These are phyloP conservation scores for Sphaerophoria rueppellii DNA, from an alignment of 2,888 invertebrate genomes.

Conservation along the genomic window DNA sequence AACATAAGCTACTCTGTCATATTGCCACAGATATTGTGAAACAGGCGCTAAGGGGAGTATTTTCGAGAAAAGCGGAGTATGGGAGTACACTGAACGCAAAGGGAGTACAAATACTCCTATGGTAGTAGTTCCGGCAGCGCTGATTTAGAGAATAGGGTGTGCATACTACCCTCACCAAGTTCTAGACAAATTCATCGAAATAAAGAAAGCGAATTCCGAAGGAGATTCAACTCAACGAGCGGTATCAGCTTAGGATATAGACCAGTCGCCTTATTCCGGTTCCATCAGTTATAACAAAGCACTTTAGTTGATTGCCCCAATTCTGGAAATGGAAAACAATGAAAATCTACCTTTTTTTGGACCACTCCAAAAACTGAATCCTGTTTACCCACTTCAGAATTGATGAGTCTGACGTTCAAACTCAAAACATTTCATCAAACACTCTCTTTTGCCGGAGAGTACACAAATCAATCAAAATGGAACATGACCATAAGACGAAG, in stretches of 20 bases:
- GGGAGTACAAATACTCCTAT: too few species aligned
- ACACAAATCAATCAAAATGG: constrained; percentile 32
- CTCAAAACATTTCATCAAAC: constrained; percentile 23
- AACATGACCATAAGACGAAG: background rate
- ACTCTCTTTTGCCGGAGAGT: background rate
- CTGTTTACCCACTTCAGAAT: constrained; percentile 20
- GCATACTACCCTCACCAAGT: too few species aligned
- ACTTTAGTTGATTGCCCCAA: background rate
- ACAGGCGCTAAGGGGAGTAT: too few species aligned
- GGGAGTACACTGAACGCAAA: too few species aligned
- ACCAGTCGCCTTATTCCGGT: background rate
- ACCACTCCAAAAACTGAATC: constrained; percentile 1
- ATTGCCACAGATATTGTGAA: too few species aligned
- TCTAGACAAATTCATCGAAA: too few species aligned
- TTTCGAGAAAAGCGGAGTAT: too few species aligned
- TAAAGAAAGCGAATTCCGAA: too few species aligned
- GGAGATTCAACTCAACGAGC: background rate
- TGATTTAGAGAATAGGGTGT: too few species aligned
- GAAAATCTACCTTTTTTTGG: background rate
- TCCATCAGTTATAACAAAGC: background rate
- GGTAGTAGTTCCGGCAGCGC: too few species aligned
- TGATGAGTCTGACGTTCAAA: constrained; percentile 23
- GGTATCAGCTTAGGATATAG: background rate
- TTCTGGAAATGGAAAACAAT: background rate
- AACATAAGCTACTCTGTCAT: too few species aligned